Base-by-base conservation (phyloP, 2,888 invertebrate genomes). In the Rutpela maculata region DNA sequence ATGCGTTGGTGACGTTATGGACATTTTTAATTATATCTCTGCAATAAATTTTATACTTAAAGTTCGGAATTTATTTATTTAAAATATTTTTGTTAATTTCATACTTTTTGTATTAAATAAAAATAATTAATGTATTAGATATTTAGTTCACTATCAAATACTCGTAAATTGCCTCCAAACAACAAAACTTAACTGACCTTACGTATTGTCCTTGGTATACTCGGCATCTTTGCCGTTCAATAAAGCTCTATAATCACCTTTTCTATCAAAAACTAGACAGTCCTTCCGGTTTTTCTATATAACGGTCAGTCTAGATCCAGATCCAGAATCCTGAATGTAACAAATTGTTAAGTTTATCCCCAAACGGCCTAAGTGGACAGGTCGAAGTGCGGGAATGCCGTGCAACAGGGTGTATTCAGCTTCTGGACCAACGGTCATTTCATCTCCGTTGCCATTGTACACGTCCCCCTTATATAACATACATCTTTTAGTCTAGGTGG, bases 381-480 rank as follows among this genome's bases (percentile, higher is more conserved):
- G 79, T 77, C 78, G 60, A 71, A 55, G 74, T 69, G 74, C 65
- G 74, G 78, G 77, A 78, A 78, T 77, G 78, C 78, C 76, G 78
- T 74, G 80, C 80, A 82, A 82, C 84, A 81, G 82, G 82, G 80
- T 77, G 80, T 77, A 76, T 77, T 65, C 68, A 68, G 62, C 68
- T 59, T 63, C 77, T 81, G 83, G 83, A 84, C 83, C 84, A 84
- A 84, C 84, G 84, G 84, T 84, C 84, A 82, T 82, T 82, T 81
- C 78, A 63, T 72, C 72, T 72, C 78, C 78, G 71, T 63, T 80
- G 77, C 85, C 81, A 85, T 85, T 85, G 85, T 85, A 81, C 85
- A 75, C 77, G 79, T 81, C 81, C 83, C 84, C 83, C 78, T 62
- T 60, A 60, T 60, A 60, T 43, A 43, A 60, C 31, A 18, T 78